These are phyloP conservation scores for Agonum fuliginosum DNA, from an alignment of 2,888 invertebrate genomes.

Conservation along the genomic window DNA sequence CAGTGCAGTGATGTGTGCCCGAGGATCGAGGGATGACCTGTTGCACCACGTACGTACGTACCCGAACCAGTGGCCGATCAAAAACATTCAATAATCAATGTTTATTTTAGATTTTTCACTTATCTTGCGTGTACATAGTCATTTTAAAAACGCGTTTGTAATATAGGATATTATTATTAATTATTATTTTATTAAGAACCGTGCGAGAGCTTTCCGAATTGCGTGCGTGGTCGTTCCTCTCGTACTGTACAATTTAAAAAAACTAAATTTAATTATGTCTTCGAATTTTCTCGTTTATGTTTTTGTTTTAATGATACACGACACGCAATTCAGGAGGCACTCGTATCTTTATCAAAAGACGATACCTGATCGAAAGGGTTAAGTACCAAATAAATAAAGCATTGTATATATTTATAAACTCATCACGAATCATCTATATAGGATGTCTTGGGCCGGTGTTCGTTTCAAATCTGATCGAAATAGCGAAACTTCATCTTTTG, in stretches of 20 bases:
- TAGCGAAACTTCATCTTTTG: neutral
- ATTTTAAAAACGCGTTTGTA: slow-evolving; percentile 63
- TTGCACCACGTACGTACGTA: slow-evolving; percentile 40
- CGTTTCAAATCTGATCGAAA: neutral
- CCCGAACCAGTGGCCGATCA: slow-evolving; percentile 44
- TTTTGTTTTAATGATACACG: slow-evolving; percentile 25
- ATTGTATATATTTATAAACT: slow-evolving; percentile 66
- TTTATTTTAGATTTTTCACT: slow-evolving; percentile 62
- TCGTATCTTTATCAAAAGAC: slow-evolving; percentile 61
- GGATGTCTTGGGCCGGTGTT: slow-evolving; percentile 12
- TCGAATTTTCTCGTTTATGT: slow-evolving; percentile 35
- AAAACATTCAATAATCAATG: slow-evolving; percentile 55
- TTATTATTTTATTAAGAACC: slow-evolving; percentile 56
- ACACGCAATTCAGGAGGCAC: slow-evolving; percentile 52
- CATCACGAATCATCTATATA: slow-evolving; percentile 60
- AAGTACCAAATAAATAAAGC: slow-evolving; percentile 67
- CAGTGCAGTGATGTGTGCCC: slow-evolving; percentile 25
- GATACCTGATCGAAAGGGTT: slow-evolving; percentile 67
- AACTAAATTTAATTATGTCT: slow-evolving; percentile 16
- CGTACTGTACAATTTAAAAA: slow-evolving; percentile 26
- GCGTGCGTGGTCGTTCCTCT: slow-evolving; percentile 39
- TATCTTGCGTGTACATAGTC: slow-evolving; percentile 65
- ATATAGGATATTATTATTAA: slow-evolving; percentile 60
- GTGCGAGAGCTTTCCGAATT: slow-evolving; percentile 48
- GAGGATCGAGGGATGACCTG: neutral